Base-by-base conservation (phyloP, 1,140 invertebrate genomes). In the Cephus cinctus region DNA sequence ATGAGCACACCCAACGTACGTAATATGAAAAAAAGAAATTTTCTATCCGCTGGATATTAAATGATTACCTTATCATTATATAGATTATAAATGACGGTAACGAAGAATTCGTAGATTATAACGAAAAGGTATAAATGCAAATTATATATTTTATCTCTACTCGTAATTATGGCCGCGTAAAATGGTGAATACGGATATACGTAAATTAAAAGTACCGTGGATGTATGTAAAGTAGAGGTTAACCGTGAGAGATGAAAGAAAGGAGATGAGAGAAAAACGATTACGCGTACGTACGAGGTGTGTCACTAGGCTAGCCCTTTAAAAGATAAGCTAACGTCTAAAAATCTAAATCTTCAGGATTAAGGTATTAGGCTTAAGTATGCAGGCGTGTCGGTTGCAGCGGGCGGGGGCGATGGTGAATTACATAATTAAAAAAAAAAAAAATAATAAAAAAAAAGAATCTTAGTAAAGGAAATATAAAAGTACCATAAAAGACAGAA, bases 101-200 rank as follows among this genome's bases (percentile, higher is more conserved):
- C 51, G 42, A 23, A 47, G 18, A 47, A 49, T 50, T 56, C 50
- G 43, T 58, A 61, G 41, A 32, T 60, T 50, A 53, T 50, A 41
- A 41, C 22, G 32, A 46, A 47, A 38, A 63, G 35, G 53, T 52
- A 50, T 52, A 52, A 63, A 70, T 67, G 61, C 54, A 71, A 73
- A 74, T 63, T 67, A 70, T 74, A 74, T 74, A 74, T 73, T 73
- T 74, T 74, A 71, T 65, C 69, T 73, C 58, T 70, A 69, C 61
- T 69, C 65, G 59, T 71, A 65, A 12, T 15, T 61, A 61, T 63
- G 65, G 56, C 59, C 58, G 55, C 63, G 62, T 59, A 54, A 56
- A 54, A 48, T 30, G 49, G 44, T 47, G 35, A 56, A 56, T 52
- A 49, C 42, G 25, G 45, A 55, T 45, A 54, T 56, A 53, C 50